These are phyloP conservation scores for Cheilosia grossa DNA, from an alignment of 2,888 invertebrate species.

Conservation along the genomic window DNA sequence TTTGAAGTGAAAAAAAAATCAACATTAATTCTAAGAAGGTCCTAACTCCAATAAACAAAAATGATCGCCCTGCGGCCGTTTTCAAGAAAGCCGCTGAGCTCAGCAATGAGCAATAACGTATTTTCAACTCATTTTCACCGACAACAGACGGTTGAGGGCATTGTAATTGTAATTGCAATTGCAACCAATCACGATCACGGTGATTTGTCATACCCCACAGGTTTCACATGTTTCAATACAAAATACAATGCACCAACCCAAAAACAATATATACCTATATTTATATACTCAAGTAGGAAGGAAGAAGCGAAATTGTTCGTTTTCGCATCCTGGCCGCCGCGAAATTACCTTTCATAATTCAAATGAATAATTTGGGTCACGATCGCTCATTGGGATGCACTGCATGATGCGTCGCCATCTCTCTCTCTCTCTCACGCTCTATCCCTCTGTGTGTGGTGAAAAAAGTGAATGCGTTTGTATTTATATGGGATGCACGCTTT, in stretches of 20 bases:
- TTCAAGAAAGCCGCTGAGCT: slow-evolving; percentile 40
- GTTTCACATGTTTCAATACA: slow-evolving; percentile 37
- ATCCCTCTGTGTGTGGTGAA: neutral
- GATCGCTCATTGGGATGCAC: slow-evolving; percentile 69
- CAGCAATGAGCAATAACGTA: slow-evolving; percentile 30
- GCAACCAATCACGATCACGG: slow-evolving; percentile 61
- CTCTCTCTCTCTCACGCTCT: neutral
- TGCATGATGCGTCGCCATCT: slow-evolving; percentile 56
- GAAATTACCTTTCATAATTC: slow-evolving; percentile 73
- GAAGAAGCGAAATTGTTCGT: slow-evolving; percentile 28
- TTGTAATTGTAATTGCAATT: slow-evolving; percentile 41
- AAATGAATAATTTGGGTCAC: slow-evolving; percentile 75
- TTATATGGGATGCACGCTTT: slow-evolving; percentile 22
- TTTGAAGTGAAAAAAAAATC: neutral
- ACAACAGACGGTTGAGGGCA: slow-evolving; percentile 29
- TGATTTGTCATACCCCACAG: slow-evolving; percentile 72
- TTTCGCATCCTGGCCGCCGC: slow-evolving; percentile 33
- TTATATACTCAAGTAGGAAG: slow-evolving; percentile 26
- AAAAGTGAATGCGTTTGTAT: slow-evolving; percentile 69
- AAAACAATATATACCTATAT: no score
- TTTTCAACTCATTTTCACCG: slow-evolving; percentile 47
- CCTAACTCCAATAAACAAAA: slow-evolving; percentile 6
- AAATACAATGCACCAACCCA: slow-evolving; percentile 10
- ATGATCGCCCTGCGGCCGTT: slow-evolving; percentile 22
- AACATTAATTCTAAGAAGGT: neutral